Evolutionary conservation across 2,888 invertebrate species (phyloP).

Genomic region (Allacma fusca): DNA sequence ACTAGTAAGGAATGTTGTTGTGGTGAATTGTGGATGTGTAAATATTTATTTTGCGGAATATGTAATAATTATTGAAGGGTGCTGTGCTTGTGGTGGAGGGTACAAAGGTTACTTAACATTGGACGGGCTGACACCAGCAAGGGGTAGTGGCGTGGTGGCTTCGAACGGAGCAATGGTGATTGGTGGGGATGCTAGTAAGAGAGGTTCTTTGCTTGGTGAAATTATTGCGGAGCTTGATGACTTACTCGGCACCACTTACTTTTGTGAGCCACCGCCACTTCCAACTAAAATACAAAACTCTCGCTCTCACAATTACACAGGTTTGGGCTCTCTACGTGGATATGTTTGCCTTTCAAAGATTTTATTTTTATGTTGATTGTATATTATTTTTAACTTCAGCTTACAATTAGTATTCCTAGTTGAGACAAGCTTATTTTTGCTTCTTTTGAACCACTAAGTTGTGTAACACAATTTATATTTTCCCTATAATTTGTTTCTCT

Average conservation of each 20-base stretch:
- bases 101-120: constrained; percentile 29
- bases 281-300: constrained; percentile 14
- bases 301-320: constrained; percentile 30
- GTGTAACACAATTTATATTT: too few relatives aligned
- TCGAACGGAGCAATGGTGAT: constrained; percentile 17
- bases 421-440: too few relatives aligned
- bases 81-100: constrained; percentile 37
- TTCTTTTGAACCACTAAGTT: too few relatives aligned
- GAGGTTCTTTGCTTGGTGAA: constrained; percentile 55
- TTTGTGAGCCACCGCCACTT: constrained; percentile 42
- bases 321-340: background rate
- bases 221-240: constrained; percentile 60
- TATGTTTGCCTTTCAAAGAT: constrained; percentile 21
- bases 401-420: too few relatives aligned
- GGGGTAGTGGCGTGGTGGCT: background rate
- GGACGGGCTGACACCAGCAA: constrained; percentile 6
- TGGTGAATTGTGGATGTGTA: background rate
- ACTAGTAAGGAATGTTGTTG: too few relatives aligned
- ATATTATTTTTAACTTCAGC: background rate
- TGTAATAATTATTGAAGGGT: constrained; percentile 34
- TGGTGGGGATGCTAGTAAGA: constrained; percentile 22
- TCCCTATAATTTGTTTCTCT: too few relatives aligned
- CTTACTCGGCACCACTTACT: constrained; percentile 57
- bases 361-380: background rate
- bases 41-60: background rate